Evolutionary conservation across 1,140 invertebrate genomes (phyloP), one percentile per base, ranked within the genome.

Genomic region (Eriosoma lanigerum): DNA sequence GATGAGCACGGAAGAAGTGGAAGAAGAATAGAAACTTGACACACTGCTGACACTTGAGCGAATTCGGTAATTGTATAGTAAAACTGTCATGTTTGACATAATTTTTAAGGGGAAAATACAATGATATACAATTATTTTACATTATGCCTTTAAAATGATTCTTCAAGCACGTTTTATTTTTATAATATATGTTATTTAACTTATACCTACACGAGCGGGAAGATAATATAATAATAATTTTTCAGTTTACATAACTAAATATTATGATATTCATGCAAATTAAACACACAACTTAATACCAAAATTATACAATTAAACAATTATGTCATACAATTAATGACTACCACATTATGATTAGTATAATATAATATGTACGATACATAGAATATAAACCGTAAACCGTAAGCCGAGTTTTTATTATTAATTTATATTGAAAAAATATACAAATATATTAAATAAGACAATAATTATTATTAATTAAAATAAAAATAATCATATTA

Each of bases 271-370:
- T 24, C 21, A 46, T 48, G 44, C 66, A 24, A 13, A 48, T 48
- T 26, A 48, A 68, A 26, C 21, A 48, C 3, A 48, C 46, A 32
- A 68, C 46, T 46, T 1, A 5, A 46, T 46, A 68, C n/a, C 21
- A 70, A 29, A 70, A 50, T 50, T 26, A 70, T 50, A 50, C n/a
- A 72, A 50, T 29, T 52, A n/a, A n/a, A 72, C 2, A 72, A 52
- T n/a, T 38, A 38, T 12, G 10, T 29, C 21, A 26, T 72, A 72
- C 24, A 52, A 29, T 52, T 72, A 29, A 52, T 29, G n/a, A 29
- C 17, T 72, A 72, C 26, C 46, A 72, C 21, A n/a, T 50, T 72
- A 72, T n/a, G 46, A 72, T 72, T 52, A 72, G 21, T 72, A n/a
- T 72, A 50, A n/a, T 72, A 50, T 66, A 72, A 46, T 26, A 24